Percentiles rank a stretch among this genome's conserved stretches.
phyloP scores from a whole-genome alignment of 2,797 vertebrate genomes.

The Phrynocephalus vlangalii region DNA sequence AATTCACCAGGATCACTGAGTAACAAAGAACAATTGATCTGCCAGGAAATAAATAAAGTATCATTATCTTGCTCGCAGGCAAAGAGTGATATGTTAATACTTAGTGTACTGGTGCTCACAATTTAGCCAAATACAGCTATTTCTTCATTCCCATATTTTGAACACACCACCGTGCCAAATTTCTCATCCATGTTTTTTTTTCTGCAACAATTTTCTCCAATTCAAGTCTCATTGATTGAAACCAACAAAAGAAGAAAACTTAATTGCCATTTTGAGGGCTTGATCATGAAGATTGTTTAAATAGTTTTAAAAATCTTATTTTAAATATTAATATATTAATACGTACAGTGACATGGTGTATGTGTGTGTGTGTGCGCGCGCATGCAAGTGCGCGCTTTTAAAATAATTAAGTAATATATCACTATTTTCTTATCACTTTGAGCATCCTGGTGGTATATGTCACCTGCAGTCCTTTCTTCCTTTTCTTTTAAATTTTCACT shows the following conservation, averaged over 20 bases:
- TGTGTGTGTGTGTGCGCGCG: too few species aligned
- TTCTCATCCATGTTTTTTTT: not conserved
- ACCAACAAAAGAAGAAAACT: not conserved
- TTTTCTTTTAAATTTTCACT: too few species aligned
- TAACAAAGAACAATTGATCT: constrained; percentile 58
- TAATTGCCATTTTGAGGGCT: too few species aligned
- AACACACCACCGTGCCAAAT: not conserved
- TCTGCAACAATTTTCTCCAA: not conserved
- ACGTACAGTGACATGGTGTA: too few species aligned
- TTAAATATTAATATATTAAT: too few species aligned
- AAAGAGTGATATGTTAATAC: constrained; percentile 34
- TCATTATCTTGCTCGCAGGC: constrained; percentile 42
- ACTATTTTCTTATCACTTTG: too few species aligned
- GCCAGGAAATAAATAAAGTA: constrained; percentile 21
- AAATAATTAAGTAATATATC: too few species aligned
- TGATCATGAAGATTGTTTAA: too few species aligned
- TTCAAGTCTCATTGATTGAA: not conserved
- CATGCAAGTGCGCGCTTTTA: too few species aligned
- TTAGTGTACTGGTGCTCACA: not conserved
- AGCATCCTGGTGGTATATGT: too few species aligned
- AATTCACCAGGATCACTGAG: constrained; percentile 48
- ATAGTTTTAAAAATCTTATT: too few species aligned
- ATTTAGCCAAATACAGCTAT: not conserved
- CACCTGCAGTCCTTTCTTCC: too few species aligned
- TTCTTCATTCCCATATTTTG: not conserved